Evolutionary conservation across 2,888 invertebrate species (phyloP), one percentile per base, ranked within the genome.

Genomic region (Diaphora mendica): DNA sequence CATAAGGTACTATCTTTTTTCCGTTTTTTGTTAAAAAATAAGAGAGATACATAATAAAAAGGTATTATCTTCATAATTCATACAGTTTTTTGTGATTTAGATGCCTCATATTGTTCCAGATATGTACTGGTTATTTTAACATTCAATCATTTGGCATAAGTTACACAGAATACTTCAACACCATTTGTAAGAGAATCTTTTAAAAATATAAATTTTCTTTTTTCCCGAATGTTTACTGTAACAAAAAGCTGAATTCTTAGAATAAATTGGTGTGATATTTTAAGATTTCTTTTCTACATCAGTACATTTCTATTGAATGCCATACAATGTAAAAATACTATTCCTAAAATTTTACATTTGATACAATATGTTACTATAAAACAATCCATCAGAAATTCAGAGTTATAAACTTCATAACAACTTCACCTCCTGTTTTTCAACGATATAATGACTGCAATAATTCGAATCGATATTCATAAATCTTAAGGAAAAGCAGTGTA

Each of bases 381-480:
- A 48, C 65, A 15, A 67, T 64, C n/a, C 17, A 59, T 62, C 44
- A 70, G 59, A 62, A 13, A 33, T 48, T 30, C 30, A 39, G n/a
- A 74, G 51, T 73, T 44, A 70, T 35, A 65, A 55, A 65, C 68
- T 68, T 64, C 26, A 55, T 48, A 51, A 76, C 30, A 71, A 69
- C n/a, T 51, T 72, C 65, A 72, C 44, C 51, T 73, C 30, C 69
- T 74, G 77, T 80, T 84, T 77, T 77, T 78, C 73, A 68, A 55
- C 51, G 68, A 64, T 62, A 71, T 82, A 79, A 80, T 81, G 76
- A 79, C 75, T 74, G 72, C 73, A 83, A 83, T 82, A 82, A 83
- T 85, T 82, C 72, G 79, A 84, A 86, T 86, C 86, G 85, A 85
- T 88, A 88, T 88, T 88, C 87, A 88, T 88, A 88, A 86, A 86